Conservation (phyloP, 2,888 invertebrate species). For the Criorhina ranunculi region DNA sequence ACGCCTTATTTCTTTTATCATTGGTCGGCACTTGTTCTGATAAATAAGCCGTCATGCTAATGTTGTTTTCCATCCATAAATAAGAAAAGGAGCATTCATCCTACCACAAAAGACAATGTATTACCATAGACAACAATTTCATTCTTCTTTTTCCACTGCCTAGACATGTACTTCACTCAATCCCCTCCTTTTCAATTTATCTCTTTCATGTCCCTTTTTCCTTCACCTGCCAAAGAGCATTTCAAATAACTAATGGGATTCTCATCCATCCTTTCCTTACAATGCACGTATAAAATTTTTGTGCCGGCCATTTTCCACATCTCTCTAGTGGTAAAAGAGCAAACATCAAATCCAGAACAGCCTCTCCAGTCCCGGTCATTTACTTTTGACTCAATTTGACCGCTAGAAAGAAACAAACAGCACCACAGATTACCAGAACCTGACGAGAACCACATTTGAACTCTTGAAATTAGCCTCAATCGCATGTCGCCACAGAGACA, state of each 20-base stretch:
- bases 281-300: slow-evolving; percentile 21
- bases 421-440: slow-evolving; percentile 21
- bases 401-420: slow-evolving; percentile 25
- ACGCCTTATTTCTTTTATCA: too few relatives aligned
- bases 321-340: not conserved
- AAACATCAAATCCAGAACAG: slow-evolving; percentile 22
- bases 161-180: too few relatives aligned
- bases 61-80: too few relatives aligned
- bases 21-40: too few relatives aligned
- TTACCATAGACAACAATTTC: too few relatives aligned
- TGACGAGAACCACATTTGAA: slow-evolving; percentile 42
- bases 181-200: not conserved
- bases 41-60: too few relatives aligned
- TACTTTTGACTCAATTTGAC: slow-evolving; percentile 61
- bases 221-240: not conserved
- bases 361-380: slow-evolving; percentile 55
- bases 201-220: not conserved
- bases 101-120: too few relatives aligned
- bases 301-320: slow-evolving; percentile 18
- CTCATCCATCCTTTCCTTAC: slow-evolving; percentile 8
- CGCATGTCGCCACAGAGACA: slow-evolving; percentile 31
- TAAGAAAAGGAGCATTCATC: too few relatives aligned
- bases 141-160: too few relatives aligned
- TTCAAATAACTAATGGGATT: not conserved
- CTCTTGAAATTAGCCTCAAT: slow-evolving; percentile 67